Base-by-base conservation (phyloP, 1,140 invertebrate genomes). In the Sarcophaga peregrina region DNA sequence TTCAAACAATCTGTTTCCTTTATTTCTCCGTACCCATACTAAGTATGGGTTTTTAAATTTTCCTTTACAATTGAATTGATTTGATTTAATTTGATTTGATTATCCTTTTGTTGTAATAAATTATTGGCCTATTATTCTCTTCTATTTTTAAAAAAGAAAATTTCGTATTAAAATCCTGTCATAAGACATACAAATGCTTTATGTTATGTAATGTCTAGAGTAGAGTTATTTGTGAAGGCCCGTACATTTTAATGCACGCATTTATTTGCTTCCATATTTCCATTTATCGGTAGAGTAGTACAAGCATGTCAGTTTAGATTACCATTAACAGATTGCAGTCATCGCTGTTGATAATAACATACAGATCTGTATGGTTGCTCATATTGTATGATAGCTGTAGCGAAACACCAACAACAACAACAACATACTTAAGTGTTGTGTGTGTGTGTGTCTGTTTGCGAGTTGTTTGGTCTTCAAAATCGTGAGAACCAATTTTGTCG, bases 401-500 rank as follows among this genome's bases (percentile, higher is more conserved):
- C n/a, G 45, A 9, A 75, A 25, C 73, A 75, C 68, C 37, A 45
- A 62, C 17, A 68, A 37, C 5, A 75, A 25, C 73, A 75, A 78
- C 37, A 45, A 62, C 17, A 68, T 68, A 25, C 62, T 68, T 68
- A 20, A 68, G 62, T 68, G 25, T 37, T 37, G 25, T 37, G 25
- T 37, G 25, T 37, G 17, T 17, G 80, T 82, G 72, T 82, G 73
- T 80, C 50, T 52, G 62, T 46, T 15, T 54, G 20, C 47, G 3
- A 45, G 20, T 85, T 76, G 87, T 87, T 87, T 87, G 88, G 88
- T 87, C 87, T 89, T 89, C 87, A 85, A 84, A 89, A 90, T 88
- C 88, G 88, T 90, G 88, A 90, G 88, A 90, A 90, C 88, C 84
- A 86, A 87, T 88, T 86, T 86, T 89, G 88, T 90, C 88, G 88